Evolutionary conservation across 2,888 invertebrate species (phyloP).

Genomic region (Plebejus argus): DNA sequence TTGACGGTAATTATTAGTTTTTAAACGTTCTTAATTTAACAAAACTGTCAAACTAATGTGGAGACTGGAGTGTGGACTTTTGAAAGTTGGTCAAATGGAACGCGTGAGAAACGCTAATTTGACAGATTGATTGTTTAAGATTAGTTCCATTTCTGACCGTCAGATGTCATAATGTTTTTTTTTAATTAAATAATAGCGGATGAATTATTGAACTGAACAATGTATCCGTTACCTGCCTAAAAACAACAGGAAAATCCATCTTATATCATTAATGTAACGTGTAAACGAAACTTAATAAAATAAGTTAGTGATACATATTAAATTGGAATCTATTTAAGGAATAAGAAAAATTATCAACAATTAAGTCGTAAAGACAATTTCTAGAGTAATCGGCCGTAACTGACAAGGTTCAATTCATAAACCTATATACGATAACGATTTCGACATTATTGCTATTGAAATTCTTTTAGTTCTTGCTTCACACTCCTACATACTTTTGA

Average conservation of each 20-base stretch:
- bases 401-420: constrained; percentile 10
- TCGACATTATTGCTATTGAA: background rate
- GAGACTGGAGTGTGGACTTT: background rate
- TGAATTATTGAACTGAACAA: background rate
- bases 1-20: constrained; percentile 53
- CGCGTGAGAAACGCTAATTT: background rate
- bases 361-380: constrained; percentile 2
- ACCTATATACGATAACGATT: background rate
- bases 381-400: background rate
- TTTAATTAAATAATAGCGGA: background rate
- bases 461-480: background rate
- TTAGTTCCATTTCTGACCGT: background rate
- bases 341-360: background rate
- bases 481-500: background rate
- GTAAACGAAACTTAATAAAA: background rate
- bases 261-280: background rate
- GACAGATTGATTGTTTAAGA: background rate
- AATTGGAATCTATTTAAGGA: background rate
- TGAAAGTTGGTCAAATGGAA: background rate
- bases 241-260: background rate
- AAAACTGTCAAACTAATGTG: background rate
- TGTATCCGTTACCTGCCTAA: background rate
- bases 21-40: background rate
- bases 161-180: background rate
- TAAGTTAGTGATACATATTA: background rate